Percentiles rank a stretch among this genome's conserved stretches.
These are phyloP conservation scores for Chrysopilus asiliformis DNA, from an alignment of 2,888 invertebrate genomes.

Conservation along the genomic window DNA sequence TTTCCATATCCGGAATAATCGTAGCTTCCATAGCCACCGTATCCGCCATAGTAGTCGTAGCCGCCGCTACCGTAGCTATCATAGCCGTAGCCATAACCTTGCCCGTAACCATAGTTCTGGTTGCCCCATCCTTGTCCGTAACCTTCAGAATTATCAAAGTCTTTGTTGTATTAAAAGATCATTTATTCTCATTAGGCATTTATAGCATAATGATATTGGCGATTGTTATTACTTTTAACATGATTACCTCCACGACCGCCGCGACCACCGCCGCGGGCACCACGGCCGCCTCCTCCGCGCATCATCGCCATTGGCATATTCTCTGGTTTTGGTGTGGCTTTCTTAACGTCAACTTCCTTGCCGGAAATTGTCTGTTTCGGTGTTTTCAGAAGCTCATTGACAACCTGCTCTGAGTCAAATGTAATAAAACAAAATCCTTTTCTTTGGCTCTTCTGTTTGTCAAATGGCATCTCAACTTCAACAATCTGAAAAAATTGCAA, in stretches of 20 bases:
- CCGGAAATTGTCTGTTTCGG: constrained; percentile 88
- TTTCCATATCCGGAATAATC: constrained; percentile 70
- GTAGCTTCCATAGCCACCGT: constrained; percentile 66
- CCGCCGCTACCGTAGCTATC: constrained; percentile 63
- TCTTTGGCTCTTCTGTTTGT: constrained; percentile 91
- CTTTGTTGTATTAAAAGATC: constrained; percentile 7
- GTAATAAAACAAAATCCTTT: constrained; percentile 97
- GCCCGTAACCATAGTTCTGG: constrained; percentile 54
- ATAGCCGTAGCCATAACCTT: constrained; percentile 53
- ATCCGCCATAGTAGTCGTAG: constrained; percentile 60
- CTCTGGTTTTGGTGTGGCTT: constrained; percentile 84
- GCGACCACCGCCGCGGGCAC: constrained; percentile 50
- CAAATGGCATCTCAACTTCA: constrained; percentile 93
- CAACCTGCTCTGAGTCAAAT: constrained; percentile 89
- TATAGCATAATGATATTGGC: background rate
- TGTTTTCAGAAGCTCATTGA: constrained; percentile 79
- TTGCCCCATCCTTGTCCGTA: constrained; percentile 48
- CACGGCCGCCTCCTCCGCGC: constrained; percentile 49
- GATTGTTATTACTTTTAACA: constrained; percentile 4
- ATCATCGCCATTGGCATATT: constrained; percentile 48
- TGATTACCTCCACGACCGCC: constrained; percentile 47
- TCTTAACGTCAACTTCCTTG: constrained; percentile 92
- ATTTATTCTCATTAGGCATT: too few relatives aligned
- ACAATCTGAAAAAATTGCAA: constrained; percentile 67
- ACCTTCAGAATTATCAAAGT: constrained; percentile 21